Base-by-base conservation (phyloP, 2,888 invertebrate species). In the Macrophya alboannulata region DNA sequence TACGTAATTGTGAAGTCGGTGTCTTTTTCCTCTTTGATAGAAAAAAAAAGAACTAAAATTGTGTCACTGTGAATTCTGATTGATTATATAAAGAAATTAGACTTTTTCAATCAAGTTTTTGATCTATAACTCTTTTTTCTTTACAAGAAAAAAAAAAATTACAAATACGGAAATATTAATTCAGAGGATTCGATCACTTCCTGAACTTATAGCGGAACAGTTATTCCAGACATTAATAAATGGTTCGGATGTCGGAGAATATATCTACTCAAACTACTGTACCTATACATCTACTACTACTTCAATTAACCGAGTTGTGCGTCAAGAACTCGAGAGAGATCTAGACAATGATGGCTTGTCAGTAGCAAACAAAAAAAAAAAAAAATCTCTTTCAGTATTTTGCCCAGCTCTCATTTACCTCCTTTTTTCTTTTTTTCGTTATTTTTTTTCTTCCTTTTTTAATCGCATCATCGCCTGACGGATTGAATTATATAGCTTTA, bases 401-500 rank as follows among this genome's bases (percentile, higher is more conserved):
- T 45, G 45, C 15, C 40, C 3, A 37, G 71, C 9, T 71, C 25
- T 31, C 40, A n/a, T 45, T 74, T 45, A 4, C 15, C 17, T 74
- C 12, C 4, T 43, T 62, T 45, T n/a, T 68, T 31, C 1, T 25
- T 31, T 9, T 68, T 68, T 68, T 68, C 6, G 5, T 68, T 68
- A 6, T 17, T 68, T 31, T 10, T 68, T 12, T 68, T 68, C 3
- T 25, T 68, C 8, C 9, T n/a, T n/a, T n/a, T n/a, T n/a, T n/a
- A 43, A 74, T 74, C 45, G n/a, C 55, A 55, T 55, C 55, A 77
- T 3, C 77, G 55, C 17, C 6, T 77, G 77, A 77, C 55, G 40
- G 77, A 77, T 77, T 77, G n/a, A 77, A 55, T 77, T 77, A 55
- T 77, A 37, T 37, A 77, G 15, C 37, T 77, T 77, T 55, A 37